Conservation (phyloP, 2,888 invertebrate genomes). For the Epistrophe grossulariae region DNA sequence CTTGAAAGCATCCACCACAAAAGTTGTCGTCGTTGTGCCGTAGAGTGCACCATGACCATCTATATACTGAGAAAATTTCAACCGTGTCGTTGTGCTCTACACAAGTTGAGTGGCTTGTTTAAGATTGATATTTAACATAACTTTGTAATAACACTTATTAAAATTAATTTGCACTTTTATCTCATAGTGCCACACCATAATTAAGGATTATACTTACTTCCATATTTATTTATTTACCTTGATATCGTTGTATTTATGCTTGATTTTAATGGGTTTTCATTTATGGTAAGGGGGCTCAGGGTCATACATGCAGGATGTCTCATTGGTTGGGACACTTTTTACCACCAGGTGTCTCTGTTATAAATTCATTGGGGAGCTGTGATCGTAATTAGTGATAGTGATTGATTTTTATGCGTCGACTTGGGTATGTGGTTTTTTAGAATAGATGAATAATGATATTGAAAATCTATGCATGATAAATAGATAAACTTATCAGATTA, state of each 20-base stretch:
- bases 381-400: slow-evolving; percentile 2
- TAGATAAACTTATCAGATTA: neutral
- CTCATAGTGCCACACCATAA: slow-evolving; percentile 21
- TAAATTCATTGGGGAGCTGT: slow-evolving; percentile 13
- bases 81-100: neutral
- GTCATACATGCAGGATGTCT: slow-evolving; percentile 40
- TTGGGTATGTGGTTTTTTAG: neutral
- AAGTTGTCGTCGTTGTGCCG: neutral
- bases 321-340: slow-evolving; percentile 14
- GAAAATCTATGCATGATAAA: slow-evolving; percentile 14
- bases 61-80: neutral
- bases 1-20: neutral
- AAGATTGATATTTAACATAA: slow-evolving; percentile 47
- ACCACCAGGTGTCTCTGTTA: slow-evolving; percentile 56
- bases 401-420: slow-evolving; percentile 44
- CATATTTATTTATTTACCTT: slow-evolving; percentile 26
- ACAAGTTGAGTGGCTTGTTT: slow-evolving; percentile 16
- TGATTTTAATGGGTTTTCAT: slow-evolving; percentile 19
- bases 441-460: slow-evolving; percentile 20
- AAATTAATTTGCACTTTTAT: slow-evolving; percentile 65
- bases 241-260: slow-evolving; percentile 23
- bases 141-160: slow-evolving; percentile 71
- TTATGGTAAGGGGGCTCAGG: slow-evolving; percentile 18
- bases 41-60: slow-evolving; percentile 9
- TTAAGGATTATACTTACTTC: slow-evolving; percentile 41